phyloP scores from a whole-genome alignment of 2,888 invertebrate species.

The Litoditis marina region DNA sequence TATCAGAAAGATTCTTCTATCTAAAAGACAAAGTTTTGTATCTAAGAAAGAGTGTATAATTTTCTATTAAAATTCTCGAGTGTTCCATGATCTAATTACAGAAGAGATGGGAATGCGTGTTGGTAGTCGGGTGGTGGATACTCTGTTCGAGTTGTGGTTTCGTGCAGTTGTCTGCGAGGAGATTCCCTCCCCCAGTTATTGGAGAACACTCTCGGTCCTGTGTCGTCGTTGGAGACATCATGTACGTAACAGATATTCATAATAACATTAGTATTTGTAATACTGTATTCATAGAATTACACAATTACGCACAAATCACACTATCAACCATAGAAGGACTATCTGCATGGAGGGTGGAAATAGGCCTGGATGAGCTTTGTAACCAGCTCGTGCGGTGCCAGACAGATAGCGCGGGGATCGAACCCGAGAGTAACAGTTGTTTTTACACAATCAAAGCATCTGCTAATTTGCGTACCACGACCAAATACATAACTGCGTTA shows the following conservation, averaged over 20 bases:
- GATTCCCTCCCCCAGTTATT: slow-evolving; percentile 57
- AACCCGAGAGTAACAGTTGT: too few relatives aligned
- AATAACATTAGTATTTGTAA: neutral
- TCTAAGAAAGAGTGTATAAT: too few relatives aligned
- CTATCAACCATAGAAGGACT: neutral
- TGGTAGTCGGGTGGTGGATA: slow-evolving; percentile 49
- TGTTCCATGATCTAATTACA: neutral
- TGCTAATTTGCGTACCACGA: too few relatives aligned
- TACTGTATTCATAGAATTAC: too few relatives aligned
- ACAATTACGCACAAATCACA: neutral
- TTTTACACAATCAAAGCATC: too few relatives aligned
- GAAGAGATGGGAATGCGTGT: slow-evolving; percentile 52
- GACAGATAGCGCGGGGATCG: too few relatives aligned
- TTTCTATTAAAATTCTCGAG: neutral
- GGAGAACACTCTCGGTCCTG: slow-evolving; percentile 51
- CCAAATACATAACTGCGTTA: too few relatives aligned
- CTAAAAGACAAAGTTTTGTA: neutral
- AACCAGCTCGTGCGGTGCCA: too few relatives aligned
- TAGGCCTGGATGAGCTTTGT: too few relatives aligned
- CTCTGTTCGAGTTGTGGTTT: slow-evolving; percentile 55
- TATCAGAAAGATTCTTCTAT: neutral
- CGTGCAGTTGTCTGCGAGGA: slow-evolving; percentile 50
- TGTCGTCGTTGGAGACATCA: slow-evolving; percentile 52
- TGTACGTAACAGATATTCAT: slow-evolving; percentile 34
- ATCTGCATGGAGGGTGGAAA: too few relatives aligned